Evolutionary conservation across 1,140 invertebrate genomes (phyloP).

Genomic region (Calephelis nemesis): DNA sequence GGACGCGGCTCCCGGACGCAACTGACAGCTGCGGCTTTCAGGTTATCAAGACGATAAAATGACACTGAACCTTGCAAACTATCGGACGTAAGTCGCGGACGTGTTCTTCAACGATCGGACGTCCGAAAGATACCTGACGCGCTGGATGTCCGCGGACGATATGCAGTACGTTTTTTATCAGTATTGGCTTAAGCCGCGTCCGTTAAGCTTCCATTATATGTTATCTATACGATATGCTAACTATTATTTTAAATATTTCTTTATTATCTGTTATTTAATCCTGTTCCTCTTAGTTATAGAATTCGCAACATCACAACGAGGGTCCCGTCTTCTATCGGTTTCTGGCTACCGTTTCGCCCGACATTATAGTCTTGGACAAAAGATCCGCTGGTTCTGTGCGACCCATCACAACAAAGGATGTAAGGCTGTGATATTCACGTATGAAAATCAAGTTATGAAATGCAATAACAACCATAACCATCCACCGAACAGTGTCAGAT

Average conservation of each 20-base stretch:
- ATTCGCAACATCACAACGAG: not conserved
- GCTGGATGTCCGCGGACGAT: no score
- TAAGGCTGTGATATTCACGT: conserved; percentile 39
- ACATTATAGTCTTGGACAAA: conserved; percentile 19
- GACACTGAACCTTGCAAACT: no score
- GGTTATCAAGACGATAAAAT: no score
- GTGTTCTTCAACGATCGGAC: no score
- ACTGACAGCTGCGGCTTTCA: no score
- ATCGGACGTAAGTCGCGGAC: no score
- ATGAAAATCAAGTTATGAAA: conserved; percentile 32
- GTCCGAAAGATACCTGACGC: no score
- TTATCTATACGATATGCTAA: no score
- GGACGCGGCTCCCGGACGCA: no score
- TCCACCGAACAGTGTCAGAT: not conserved
- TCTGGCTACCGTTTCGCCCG: conserved; percentile 7
- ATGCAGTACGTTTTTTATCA: not conserved
- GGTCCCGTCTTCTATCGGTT: conserved; percentile 1
- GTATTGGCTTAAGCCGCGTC: not conserved
- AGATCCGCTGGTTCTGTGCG: conserved; percentile 42
- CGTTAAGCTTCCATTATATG: no score
- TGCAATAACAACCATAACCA: conserved; percentile 31
- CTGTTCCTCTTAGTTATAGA: not conserved
- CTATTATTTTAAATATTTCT: not conserved
- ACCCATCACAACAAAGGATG: conserved; percentile 39
- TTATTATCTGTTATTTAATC: not conserved